A percentile compares a stretch with the other conserved stretches of the same genome.
These are phyloP conservation scores for Chirona hameri DNA, from an alignment of 2,888 invertebrate genomes.

Conservation along the genomic window DNA sequence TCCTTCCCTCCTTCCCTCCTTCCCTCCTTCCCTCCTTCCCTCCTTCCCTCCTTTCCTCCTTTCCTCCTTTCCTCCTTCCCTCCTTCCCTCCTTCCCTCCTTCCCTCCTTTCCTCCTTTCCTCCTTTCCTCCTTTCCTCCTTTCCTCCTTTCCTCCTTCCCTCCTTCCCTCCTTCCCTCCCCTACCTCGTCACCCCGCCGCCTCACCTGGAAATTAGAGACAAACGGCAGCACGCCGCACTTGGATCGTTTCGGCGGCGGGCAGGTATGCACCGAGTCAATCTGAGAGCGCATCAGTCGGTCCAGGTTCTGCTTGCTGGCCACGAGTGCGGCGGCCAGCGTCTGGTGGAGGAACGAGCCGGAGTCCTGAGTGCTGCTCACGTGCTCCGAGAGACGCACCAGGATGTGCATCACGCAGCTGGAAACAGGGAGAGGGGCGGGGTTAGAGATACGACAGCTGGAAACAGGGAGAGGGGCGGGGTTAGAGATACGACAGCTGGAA, in stretches of 20 bases:
- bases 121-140: too few species aligned
- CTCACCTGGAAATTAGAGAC: constrained; percentile 77
- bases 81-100: too few species aligned
- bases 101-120: too few species aligned
- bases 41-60: too few species aligned
- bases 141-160: too few species aligned
- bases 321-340: constrained; percentile 81
- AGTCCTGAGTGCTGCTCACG: constrained; percentile 82
- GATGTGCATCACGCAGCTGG: constrained; percentile 88
- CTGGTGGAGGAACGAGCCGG: constrained; percentile 80
- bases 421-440: not conserved
- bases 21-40: too few species aligned
- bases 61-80: too few species aligned
- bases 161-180: too few species aligned
- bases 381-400: constrained; percentile 87
- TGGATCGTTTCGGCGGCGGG: constrained; percentile 66
- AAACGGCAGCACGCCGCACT: constrained; percentile 86
- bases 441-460: constrained; percentile 39
- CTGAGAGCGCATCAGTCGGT: constrained; percentile 82
- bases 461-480: not conserved
- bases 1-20: too few species aligned
- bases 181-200: not conserved
- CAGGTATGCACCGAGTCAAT: constrained; percentile 75
- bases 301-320: constrained; percentile 84
- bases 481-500: too few species aligned